Evolutionary conservation across 2,888 invertebrate species (phyloP), one percentile per base, ranked within the genome.

Genomic region (Hypomecis atomaria): DNA sequence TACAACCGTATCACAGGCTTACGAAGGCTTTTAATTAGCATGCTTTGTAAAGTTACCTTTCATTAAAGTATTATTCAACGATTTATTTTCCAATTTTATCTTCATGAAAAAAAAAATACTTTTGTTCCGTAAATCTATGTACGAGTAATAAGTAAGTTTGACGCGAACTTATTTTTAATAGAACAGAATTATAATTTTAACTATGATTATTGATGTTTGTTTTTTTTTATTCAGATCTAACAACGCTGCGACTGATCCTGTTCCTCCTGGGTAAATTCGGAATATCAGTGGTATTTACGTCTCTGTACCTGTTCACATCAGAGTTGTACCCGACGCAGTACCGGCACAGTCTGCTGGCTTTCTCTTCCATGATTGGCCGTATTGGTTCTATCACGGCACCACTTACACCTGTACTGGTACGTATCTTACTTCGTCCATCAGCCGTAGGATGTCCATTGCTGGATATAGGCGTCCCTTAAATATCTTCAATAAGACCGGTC

Each of bases 251-350:
- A 0, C 72, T 94, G 66, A 61, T 93, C 0, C 62, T 94, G 13
- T 95, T 94, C 80, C 81, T 96, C 64, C 79, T 94, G 61, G 95
- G 95, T 47, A 96, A 96, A 82, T 93, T 94, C 74, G 93, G 94
- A 37, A 95, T 95, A 53, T 94, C 95, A 0, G 89, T 94, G 65
- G 94, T 95, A 53, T 95, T 95, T 79, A 94, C 94, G 50, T 93
- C 94, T 0, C 80, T 95, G 69, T 96, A 96, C 81, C 90, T 95
- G 73, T 95, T 91, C 78, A 95, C 96, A 0, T 94, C 95, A 5
- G 96, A 96, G 87, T 91, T 96, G 77, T 96, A 96, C 81, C 96
- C 96, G 2, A 96, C 96, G 33, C 93, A 94, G 78, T 92, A 95
- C 69, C 90, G 96, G 0, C 95, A 96, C 83, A 94, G 94, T 48